Conservation (phyloP, 2,113 vertebrate genomes). For the Oryzias melastigma region DNA sequence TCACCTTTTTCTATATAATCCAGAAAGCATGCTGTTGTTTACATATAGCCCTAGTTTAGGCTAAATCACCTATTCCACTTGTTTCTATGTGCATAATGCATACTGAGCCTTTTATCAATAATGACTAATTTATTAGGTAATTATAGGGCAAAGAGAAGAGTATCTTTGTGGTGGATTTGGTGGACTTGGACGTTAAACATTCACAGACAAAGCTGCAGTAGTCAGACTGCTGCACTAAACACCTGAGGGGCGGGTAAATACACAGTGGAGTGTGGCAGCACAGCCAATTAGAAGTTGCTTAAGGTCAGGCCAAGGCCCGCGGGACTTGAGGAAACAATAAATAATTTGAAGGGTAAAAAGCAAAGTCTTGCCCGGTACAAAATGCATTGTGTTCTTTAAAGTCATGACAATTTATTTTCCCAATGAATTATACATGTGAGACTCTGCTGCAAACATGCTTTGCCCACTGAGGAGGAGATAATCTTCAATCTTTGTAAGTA, state of each 20-base stretch:
- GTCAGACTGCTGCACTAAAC: conserved; percentile 27
- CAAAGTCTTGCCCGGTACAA: conserved; percentile 82
- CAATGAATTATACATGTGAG: conserved; percentile 83
- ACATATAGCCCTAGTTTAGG: too few relatives aligned
- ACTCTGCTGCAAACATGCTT: conserved; percentile 72
- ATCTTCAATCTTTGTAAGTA: conserved; percentile 78
- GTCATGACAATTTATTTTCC: conserved; percentile 83
- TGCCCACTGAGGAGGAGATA: conserved; percentile 78
- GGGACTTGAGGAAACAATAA: conserved; percentile 78
- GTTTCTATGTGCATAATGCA: neutral
- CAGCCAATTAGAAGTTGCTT: conserved; percentile 74
- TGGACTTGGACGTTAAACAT: conserved; percentile 18
- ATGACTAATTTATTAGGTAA: conserved; percentile 5
- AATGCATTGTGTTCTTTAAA: conserved; percentile 81
- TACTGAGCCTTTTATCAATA: conserved; percentile 9
- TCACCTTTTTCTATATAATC: too few relatives aligned
- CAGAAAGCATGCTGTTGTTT: too few relatives aligned
- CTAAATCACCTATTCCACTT: too few relatives aligned
- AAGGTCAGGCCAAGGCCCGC: conserved; percentile 77
- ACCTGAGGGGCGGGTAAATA: conserved; percentile 44
- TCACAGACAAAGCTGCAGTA: conserved; percentile 39
- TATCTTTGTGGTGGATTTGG: conserved; percentile 9
- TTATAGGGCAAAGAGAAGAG: conserved; percentile 2
- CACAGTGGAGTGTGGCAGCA: conserved; percentile 45
- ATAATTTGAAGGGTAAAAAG: conserved; percentile 86